A percentile compares a stretch with the other conserved stretches of the same genome.
Evolutionary conservation across 2,113 vertebrate genomes (phyloP).

Genomic region (Rhynchopsitta pachyrhyncha): DNA sequence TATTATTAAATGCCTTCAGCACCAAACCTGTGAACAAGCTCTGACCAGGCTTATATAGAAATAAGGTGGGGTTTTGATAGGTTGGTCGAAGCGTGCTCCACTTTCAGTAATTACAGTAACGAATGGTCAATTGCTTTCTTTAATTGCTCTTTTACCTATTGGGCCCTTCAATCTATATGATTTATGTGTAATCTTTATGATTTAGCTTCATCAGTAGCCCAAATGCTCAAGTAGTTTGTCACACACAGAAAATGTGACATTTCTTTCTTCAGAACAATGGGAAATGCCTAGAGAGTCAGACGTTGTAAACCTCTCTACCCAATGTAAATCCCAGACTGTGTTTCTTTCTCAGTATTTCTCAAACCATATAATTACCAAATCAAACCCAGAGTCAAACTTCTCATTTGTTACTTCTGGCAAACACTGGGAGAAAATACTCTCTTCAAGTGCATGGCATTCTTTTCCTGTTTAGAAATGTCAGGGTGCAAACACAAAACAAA

Average conservation of each 20-base stretch:
- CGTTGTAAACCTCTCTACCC: neutral
- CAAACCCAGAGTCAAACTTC: neutral
- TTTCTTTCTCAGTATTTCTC: neutral
- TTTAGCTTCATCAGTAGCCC: neutral
- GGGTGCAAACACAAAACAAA: slow-evolving; percentile 68
- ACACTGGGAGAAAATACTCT: neutral
- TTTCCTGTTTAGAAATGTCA: slow-evolving; percentile 66
- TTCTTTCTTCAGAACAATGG: neutral
- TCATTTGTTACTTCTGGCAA: neutral
- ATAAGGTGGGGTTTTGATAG: neutral
- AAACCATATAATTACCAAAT: neutral
- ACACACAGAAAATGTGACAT: neutral
- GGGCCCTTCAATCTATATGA: neutral
- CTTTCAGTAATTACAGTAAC: neutral
- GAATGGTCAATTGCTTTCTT: neutral
- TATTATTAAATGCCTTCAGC: neutral
- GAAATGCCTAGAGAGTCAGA: neutral
- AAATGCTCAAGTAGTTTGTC: neutral
- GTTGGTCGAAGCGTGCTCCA: neutral
- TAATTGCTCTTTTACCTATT: neutral
- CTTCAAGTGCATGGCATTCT: slow-evolving; percentile 37
- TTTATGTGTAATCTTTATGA: neutral
- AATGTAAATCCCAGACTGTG: neutral
- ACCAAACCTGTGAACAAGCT: neutral
- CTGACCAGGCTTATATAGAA: neutral